Evolutionary conservation across 92 coral and sea anemone genomes (phyloP), one percentile per base, ranked within the genome.

Genomic region (Palythoa grandis): DNA sequence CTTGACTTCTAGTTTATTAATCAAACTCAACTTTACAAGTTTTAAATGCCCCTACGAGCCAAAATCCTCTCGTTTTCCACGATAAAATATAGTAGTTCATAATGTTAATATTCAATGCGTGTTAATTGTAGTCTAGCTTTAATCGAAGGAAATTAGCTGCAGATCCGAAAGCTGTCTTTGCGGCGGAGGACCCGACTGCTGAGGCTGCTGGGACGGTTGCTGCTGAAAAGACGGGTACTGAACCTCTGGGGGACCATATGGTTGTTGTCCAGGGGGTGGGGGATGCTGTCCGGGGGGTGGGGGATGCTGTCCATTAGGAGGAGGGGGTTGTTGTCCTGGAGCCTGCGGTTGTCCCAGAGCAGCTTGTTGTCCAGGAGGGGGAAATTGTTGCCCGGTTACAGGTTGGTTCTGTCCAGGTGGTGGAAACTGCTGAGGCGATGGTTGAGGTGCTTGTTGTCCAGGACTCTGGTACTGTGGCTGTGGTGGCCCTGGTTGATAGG

Each of bases 111-210:
- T 8, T 65, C 8, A 3, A n/a, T 65, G 20, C 12, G 10, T 25
- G 37, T 24, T 37, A 69, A 69, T 22, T 69, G 74, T 37, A 69
- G 39, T 69, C 47, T 69, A 25, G 69, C 23, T 80, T 60, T 83
- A 96, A 84, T 96, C 99, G 78, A 96, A 96, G 53, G 98, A 94
- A 70, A 96, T 96, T 17, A 96, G 94, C 72, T 92, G 95, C 11
- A 95, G 90, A 74, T 96, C 99, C 0, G 98, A 91, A 58, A 90
- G 48, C 85, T 95, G 95, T 60, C 98, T 90, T 86, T 96, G 96
- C 52, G 97, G 90, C n/a, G 83, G 86, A 37, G 92, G 93, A 25
- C 94, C 92, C 40, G 91, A 87, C 25, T 92, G 95, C 84, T 92
- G 92, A 16, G 68, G 86, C 20, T 52, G 57, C 73, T 74, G 83